These are phyloP conservation scores for Ascidia mentula DNA, from an alignment of 23 tunicate genomes.

Conservation along the genomic window DNA sequence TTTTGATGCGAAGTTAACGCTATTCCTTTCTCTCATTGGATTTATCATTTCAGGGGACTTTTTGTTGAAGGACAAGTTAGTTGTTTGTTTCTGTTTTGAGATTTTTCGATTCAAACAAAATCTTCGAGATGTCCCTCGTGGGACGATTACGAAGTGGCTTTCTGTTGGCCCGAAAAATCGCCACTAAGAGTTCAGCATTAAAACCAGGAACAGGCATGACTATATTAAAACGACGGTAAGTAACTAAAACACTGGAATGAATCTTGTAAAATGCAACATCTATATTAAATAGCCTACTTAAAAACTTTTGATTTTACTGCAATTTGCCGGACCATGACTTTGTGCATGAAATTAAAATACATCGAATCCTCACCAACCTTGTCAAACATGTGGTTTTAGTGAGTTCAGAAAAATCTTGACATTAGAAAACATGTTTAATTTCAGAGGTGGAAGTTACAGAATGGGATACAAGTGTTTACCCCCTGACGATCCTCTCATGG, in stretches of 20 bases:
- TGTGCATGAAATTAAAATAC: no score
- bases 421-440: not conserved
- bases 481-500: conserved; percentile 65
- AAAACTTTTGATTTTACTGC: no score
- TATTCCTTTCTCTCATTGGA: conserved; percentile 4
- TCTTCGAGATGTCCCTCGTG: not conserved
- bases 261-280: no score
- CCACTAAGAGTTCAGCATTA: not conserved
- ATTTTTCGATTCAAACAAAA: no score
- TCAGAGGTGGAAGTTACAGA: conserved; percentile 18
- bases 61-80: not conserved
- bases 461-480: conserved; percentile 69
- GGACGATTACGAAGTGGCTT: not conserved
- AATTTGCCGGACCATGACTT: no score
- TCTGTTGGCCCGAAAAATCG: not conserved
- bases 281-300: no score
- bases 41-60: not conserved
- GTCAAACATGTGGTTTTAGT: no score
- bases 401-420: not conserved
- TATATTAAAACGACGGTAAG: not conserved
- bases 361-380: no score
- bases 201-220: not conserved
- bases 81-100: no score
- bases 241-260: no score
- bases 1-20: no score